Base-by-base conservation (phyloP, 1,140 invertebrate species). In the Bathynomus jamesi region DNA sequence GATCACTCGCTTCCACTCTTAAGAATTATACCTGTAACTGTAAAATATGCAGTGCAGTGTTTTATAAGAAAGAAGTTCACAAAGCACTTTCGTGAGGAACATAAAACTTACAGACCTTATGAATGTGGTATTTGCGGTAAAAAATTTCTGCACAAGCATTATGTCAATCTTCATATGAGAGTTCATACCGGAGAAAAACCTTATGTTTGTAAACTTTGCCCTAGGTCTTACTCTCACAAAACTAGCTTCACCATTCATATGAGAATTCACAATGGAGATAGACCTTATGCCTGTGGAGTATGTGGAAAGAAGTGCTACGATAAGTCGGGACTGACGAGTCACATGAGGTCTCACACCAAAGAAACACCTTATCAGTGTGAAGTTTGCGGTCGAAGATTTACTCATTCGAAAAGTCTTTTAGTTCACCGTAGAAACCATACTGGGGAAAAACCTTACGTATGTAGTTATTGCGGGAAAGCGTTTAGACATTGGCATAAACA, bases 211-310 rank as follows among this genome's bases (percentile, higher is more conserved):
- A 78, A 78, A 17, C 73, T 82, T 72, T 85, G 84, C 75, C 78
- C 81, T n/a, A 84, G 84, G 68, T 80, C 81, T 0, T 85, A 84
- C 77, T 81, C 82, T 28, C 75, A 78, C 31, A 79, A 91, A 28
- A 94, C 94, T 80, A 92, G 94, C 80, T 84, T 93, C 13, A 95
- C 94, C 81, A 92, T 94, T 3, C 87, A 94, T 85, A 85, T 88
- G 87, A 83, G 90, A n/a, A 94, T 81, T 92, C 92, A 0, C 90
- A 80, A 77, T n/a, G 80, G 93, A 0, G 89, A 90, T 74, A 89
- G 89, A 78, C 89, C 89, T 0, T 90, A 90, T 76, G 85, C 85
- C 2, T 91, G 89, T 79, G 86, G 89, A 67, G 87, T 89, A 66
- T 90, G 89, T 71, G 91, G 92, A 62, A 92, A 94, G 78, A 89